These are phyloP conservation scores for Drosophila yakuba DNA, from an alignment of 1,140 invertebrate genomes.

Conservation along the genomic window DNA sequence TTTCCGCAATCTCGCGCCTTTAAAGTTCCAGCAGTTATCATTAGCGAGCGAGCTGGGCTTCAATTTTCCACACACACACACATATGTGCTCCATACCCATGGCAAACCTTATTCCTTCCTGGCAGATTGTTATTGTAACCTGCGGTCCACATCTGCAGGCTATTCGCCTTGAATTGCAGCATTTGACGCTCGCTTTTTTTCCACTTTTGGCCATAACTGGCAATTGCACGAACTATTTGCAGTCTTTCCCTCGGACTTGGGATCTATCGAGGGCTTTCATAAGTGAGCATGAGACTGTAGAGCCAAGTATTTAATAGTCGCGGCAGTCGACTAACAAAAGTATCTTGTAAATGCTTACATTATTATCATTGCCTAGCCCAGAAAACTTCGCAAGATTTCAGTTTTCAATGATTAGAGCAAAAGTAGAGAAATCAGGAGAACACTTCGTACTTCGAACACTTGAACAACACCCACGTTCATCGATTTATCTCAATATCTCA, in stretches of 20 bases:
- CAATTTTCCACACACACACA: constrained; percentile 70
- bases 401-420: no score
- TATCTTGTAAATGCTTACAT: no score
- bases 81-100: neutral
- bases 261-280: constrained; percentile 35
- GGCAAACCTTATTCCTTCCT: constrained; percentile 1
- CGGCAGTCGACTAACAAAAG: no score
- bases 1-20: constrained; percentile 80
- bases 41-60: constrained; percentile 68
- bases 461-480: constrained; percentile 11
- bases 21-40: constrained; percentile 79
- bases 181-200: constrained; percentile 66
- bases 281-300: constrained; percentile 21
- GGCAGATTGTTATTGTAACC: constrained; percentile 48
- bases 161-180: constrained; percentile 43
- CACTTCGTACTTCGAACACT: no score
- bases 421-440: no score
- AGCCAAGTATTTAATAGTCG: neutral
- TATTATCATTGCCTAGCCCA: no score
- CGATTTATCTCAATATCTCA: constrained; percentile 49
- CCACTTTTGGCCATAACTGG: constrained; percentile 57
- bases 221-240: constrained; percentile 71
- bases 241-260: constrained; percentile 30
- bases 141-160: constrained; percentile 44
- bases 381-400: no score